phyloP scores from a whole-genome alignment of 1,140 invertebrate species.

The Drosophila trapezifrons region DNA sequence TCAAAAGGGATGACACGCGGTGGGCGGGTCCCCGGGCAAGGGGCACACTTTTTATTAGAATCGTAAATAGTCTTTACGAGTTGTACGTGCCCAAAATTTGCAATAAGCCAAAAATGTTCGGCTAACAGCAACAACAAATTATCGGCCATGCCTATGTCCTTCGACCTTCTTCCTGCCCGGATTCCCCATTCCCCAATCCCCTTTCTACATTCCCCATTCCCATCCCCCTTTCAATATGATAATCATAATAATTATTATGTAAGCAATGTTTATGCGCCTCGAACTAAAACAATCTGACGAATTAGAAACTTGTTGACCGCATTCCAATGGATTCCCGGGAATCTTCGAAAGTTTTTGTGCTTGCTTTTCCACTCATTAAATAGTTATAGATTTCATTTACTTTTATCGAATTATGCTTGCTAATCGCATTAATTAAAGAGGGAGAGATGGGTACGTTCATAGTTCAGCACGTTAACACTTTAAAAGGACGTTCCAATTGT shows the following conservation, averaged over 20 bases:
- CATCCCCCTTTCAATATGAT: constrained; percentile 60
- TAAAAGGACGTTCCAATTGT: no score
- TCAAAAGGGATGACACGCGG: constrained; percentile 43
- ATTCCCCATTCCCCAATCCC: constrained; percentile 5
- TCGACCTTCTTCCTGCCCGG: neutral
- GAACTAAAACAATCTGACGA: constrained; percentile 50
- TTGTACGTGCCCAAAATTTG: constrained; percentile 80
- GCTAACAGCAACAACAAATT: constrained; percentile 68
- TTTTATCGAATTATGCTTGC: neutral
- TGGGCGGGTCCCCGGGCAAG: constrained; percentile 17
- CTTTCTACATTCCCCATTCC: neutral
- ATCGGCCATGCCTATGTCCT: constrained; percentile 53
- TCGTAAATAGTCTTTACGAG: constrained; percentile 83
- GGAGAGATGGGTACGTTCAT: neutral
- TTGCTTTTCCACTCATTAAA: constrained; percentile 5
- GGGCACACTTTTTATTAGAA: constrained; percentile 80
- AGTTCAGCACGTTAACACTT: no score
- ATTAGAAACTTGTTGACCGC: constrained; percentile 33
- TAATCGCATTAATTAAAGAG: neutral
- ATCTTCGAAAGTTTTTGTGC: neutral
- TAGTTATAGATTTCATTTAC: constrained; percentile 4
- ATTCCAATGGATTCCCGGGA: no score
- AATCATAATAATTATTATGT: constrained; percentile 69
- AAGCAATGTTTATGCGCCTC: constrained; percentile 61
- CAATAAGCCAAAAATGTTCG: constrained; percentile 75